Evolutionary conservation across 1,140 invertebrate genomes (phyloP).

Genomic region (Tribolium castaneum): DNA sequence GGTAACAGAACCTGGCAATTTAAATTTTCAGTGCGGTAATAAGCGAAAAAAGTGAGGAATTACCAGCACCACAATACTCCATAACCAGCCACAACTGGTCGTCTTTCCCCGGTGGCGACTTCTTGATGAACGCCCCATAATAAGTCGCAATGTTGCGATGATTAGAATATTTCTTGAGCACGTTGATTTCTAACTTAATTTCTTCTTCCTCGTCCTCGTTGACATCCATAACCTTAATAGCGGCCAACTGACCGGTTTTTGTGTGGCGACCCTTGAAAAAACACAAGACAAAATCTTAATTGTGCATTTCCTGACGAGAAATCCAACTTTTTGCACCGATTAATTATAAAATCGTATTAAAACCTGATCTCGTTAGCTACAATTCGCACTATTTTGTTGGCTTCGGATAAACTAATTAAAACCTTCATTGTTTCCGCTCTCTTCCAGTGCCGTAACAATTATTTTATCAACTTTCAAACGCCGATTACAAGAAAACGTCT

Average conservation of each 20-base stretch:
- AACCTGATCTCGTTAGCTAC: slow-evolving; percentile 2
- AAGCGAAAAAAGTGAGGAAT: not conserved
- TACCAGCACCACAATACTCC: slow-evolving; percentile 99
- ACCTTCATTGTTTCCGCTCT: not conserved
- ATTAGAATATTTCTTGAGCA: slow-evolving; percentile 99
- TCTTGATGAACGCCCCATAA: slow-evolving; percentile 99
- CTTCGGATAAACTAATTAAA: not conserved
- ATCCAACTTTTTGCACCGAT: not conserved
- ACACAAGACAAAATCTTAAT: not conserved
- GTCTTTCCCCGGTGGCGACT: slow-evolving; percentile 98
- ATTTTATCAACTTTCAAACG: too few species aligned
- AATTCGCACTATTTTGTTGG: not conserved
- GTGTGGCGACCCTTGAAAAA: slow-evolving; percentile 92
- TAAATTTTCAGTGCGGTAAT: not conserved
- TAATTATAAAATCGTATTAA: slow-evolving; percentile 3
- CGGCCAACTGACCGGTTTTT: slow-evolving; percentile 98
- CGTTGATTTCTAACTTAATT: slow-evolving; percentile 99
- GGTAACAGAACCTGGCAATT: slow-evolving; percentile 85
- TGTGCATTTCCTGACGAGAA: not conserved
- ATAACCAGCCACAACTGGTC: slow-evolving; percentile 99
- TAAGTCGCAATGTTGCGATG: slow-evolving; percentile 99
- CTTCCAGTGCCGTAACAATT: not conserved
- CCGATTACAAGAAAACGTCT: too few species aligned
- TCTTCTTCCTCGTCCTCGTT: slow-evolving; percentile 99
- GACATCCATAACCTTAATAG: slow-evolving; percentile 99